A percentile compares a stretch with the other conserved stretches of the same genome.
These are phyloP conservation scores for Geotrypetes seraphini DNA, from an alignment of 2,797 vertebrate genomes.

Conservation along the genomic window DNA sequence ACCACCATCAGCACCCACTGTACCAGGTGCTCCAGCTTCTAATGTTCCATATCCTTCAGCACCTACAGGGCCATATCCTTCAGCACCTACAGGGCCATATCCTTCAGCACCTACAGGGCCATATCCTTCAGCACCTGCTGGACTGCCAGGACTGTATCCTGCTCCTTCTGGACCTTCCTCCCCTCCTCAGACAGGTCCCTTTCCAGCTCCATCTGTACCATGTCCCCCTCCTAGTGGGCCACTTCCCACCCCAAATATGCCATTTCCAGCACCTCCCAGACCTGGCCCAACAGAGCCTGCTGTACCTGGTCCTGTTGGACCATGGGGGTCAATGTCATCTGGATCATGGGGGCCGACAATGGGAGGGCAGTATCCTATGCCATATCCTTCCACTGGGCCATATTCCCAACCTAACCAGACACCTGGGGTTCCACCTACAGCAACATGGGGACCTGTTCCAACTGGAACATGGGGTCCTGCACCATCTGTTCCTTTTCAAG, in stretches of 20 bases:
- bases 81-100: neutral
- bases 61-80: neutral
- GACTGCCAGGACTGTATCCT: slow-evolving; percentile 18
- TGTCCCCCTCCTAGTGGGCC: slow-evolving; percentile 53
- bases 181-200: slow-evolving; percentile 56
- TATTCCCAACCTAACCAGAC: slow-evolving; percentile 55
- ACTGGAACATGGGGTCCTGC: slow-evolving; percentile 60
- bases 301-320: slow-evolving; percentile 49
- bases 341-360: slow-evolving; percentile 59
- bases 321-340: slow-evolving; percentile 58
- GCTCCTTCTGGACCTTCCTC: slow-evolving; percentile 53
- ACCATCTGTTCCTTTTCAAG: slow-evolving; percentile 53
- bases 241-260: slow-evolving; percentile 58
- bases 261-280: slow-evolving; percentile 58
- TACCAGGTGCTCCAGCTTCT: slow-evolving; percentile 45
- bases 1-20: slow-evolving; percentile 26
- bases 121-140: slow-evolving; percentile 20
- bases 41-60: slow-evolving; percentile 41
- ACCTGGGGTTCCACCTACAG: slow-evolving; percentile 51
- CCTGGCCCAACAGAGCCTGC: slow-evolving; percentile 55
- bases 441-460: slow-evolving; percentile 62
- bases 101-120: neutral
- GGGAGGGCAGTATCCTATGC: slow-evolving; percentile 58
- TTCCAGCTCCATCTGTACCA: slow-evolving; percentile 53
- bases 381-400: slow-evolving; percentile 54